Percentiles rank a stretch among this genome's conserved stretches.
Conservation (phyloP, 2,797 vertebrate genomes). For the Anguilla marmorata region DNA sequence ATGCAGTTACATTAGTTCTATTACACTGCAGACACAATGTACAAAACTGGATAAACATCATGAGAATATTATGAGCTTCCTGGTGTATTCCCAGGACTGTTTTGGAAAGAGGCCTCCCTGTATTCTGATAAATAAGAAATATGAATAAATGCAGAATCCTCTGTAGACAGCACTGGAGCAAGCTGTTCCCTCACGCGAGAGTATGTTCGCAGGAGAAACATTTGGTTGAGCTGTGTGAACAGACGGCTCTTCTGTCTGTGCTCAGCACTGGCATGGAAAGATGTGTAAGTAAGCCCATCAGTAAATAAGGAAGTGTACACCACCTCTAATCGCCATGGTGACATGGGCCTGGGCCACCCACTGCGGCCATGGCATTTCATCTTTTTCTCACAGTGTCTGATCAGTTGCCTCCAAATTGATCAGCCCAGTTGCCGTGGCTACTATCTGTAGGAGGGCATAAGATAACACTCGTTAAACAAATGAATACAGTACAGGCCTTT, state of each 20-base stretch:
- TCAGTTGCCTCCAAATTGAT: background rate
- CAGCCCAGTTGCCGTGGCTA: background rate
- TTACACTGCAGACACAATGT: background rate
- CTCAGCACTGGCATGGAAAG: background rate
- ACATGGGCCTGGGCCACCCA: background rate
- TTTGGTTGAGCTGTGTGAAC: background rate
- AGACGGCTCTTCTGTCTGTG: background rate
- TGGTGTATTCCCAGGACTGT: background rate
- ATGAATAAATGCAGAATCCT: slow-evolving; percentile 2
- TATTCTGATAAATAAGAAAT: background rate
- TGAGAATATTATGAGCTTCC: background rate
- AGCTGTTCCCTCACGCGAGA: background rate
- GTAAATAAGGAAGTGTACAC: slow-evolving; percentile 2
- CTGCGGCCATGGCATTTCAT: background rate
- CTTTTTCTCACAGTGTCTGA: background rate
- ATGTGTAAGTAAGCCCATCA: background rate
- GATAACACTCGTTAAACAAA: background rate
- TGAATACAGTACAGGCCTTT: background rate
- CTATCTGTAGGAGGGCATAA: background rate
- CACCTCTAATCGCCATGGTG: slow-evolving; percentile 8
- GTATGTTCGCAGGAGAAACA: background rate
- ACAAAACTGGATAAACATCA: background rate
- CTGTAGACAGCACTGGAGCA: background rate
- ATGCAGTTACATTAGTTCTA: background rate
- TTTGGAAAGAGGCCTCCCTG: background rate